Evolutionary conservation across 2,113 vertebrate genomes (phyloP).

Genomic region (Lophura nycthemera): DNA sequence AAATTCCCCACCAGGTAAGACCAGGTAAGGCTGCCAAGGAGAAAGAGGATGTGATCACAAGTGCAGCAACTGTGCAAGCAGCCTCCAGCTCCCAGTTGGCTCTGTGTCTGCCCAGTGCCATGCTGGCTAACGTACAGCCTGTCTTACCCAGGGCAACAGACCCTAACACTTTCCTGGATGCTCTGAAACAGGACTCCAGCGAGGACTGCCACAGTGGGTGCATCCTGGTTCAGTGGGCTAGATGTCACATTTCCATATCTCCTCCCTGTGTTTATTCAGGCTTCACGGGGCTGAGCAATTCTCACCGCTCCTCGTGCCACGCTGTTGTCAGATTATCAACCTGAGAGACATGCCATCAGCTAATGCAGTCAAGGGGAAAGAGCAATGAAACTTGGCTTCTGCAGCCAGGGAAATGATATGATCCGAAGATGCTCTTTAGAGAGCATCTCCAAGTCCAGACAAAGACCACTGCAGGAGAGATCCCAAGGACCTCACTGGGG

Average conservation of each 20-base stretch:
- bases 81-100: slow-evolving; percentile 26
- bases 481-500: neutral
- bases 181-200: neutral
- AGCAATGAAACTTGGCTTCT: neutral
- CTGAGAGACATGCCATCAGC: neutral
- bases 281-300: neutral
- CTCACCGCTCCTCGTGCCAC: neutral
- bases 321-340: neutral
- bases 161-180: neutral
- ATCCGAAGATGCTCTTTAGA: neutral
- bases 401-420: neutral
- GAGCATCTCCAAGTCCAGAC: neutral
- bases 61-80: slow-evolving; percentile 34
- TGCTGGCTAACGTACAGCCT: slow-evolving; percentile 7
- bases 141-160: slow-evolving; percentile 16
- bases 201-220: neutral
- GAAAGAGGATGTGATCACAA: neutral
- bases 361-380: neutral
- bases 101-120: neutral
- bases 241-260: neutral
- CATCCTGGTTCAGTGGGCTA: neutral
- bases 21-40: slow-evolving; percentile 18
- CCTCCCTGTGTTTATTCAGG: neutral
- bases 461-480: neutral
- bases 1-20: slow-evolving; percentile 22